Conservation (phyloP, 2,888 invertebrate species). For the Drosophila ustulata region DNA sequence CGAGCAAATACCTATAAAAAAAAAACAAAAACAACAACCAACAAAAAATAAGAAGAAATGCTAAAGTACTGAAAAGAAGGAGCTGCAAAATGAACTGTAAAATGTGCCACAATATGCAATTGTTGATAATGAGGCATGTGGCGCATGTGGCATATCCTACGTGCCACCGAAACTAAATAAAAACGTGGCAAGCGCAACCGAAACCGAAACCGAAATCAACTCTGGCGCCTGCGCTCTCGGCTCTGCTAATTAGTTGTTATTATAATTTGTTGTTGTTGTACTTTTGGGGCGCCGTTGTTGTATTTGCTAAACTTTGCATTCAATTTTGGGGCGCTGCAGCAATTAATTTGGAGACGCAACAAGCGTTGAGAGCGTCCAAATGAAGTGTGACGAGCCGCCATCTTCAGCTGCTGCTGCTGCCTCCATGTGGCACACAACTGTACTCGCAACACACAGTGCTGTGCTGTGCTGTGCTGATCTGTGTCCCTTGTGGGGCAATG, state of each 20-base stretch:
- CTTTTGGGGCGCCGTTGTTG: constrained; percentile 50
- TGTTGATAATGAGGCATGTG: constrained; percentile 79
- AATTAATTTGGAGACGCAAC: constrained; percentile 79
- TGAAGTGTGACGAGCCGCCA: constrained; percentile 71
- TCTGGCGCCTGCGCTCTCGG: constrained; percentile 70
- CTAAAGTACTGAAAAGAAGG: constrained; percentile 8
- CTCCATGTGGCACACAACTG: neutral
- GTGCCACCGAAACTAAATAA: constrained; percentile 22
- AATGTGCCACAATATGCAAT: constrained; percentile 78
- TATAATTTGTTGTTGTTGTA: constrained; percentile 5
- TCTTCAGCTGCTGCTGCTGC: constrained; percentile 15
- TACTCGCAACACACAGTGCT: neutral
- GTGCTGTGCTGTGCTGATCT: neutral
- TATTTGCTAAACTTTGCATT: constrained; percentile 76
- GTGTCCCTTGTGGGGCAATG: constrained; percentile 18
- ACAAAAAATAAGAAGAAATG: constrained; percentile 1
- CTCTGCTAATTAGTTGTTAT: constrained; percentile 69
- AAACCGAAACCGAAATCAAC: constrained; percentile 40
- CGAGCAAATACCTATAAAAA: constrained; percentile 1
- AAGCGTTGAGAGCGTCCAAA: constrained; percentile 76
- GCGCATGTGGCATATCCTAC: constrained; percentile 67
- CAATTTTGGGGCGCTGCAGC: constrained; percentile 75
- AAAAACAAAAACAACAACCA: neutral
- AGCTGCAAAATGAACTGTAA: constrained; percentile 73
- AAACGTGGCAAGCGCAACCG: constrained; percentile 2